These are phyloP conservation scores for Anolis carolinensis DNA, from an alignment of 2,113 vertebrate genomes.

Conservation along the genomic window DNA sequence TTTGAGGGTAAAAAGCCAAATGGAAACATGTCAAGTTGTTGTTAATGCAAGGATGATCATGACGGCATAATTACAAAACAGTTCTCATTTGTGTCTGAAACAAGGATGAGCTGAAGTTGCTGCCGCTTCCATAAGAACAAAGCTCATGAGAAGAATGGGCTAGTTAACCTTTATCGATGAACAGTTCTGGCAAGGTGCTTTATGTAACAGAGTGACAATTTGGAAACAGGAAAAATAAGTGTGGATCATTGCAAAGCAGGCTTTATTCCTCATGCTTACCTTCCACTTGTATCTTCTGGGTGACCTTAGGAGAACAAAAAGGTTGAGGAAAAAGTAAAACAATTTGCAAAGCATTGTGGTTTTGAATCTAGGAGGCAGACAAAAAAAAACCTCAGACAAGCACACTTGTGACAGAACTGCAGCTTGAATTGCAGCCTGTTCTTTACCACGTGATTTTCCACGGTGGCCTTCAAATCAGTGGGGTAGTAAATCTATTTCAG, in stretches of 20 bases:
- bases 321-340: background rate
- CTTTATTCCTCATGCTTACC: background rate
- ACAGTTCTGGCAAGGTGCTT: constrained; percentile 18
- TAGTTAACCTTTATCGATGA: constrained; percentile 50
- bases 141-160: constrained; percentile 12
- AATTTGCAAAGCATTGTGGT: background rate
- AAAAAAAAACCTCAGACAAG: background rate
- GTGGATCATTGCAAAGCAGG: background rate
- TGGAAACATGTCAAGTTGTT: constrained; percentile 19
- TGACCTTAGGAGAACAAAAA: background rate
- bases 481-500: no score
- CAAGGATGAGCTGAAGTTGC: background rate
- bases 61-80: constrained; percentile 27
- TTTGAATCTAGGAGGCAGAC: background rate
- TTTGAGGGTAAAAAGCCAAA: constrained; percentile 41
- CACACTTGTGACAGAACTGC: background rate
- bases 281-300: background rate
- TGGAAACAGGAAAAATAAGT: constrained; percentile 14
- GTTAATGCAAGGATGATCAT: constrained; percentile 56
- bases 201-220: constrained; percentile 28
- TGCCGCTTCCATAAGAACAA: constrained; percentile 37
- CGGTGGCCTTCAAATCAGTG: no score
- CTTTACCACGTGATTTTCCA: background rate
- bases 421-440: no score
- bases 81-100: constrained; percentile 55